Base-by-base conservation (phyloP, 2,888 invertebrate genomes). In the Drosophila helvetica region DNA sequence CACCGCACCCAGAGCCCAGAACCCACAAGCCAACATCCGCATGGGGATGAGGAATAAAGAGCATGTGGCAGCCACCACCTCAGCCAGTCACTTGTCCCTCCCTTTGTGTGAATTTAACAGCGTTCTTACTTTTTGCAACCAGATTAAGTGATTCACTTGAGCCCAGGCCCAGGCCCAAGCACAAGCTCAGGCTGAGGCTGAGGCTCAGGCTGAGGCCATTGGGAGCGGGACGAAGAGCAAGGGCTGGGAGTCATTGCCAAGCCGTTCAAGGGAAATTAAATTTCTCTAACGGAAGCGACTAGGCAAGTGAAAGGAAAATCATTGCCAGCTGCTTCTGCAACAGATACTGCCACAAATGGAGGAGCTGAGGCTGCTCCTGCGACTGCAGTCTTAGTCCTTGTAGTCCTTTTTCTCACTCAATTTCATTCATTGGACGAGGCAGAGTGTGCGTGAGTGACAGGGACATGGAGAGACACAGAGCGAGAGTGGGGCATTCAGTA, bases 231-330 rank as follows among this genome's bases (percentile, higher is more conserved):
- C 12, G 38, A 38, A 7, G 38, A 5, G 38, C 38, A 25, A 2
- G 45, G n/a, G 45, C 51, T 33, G n/a, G 62, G 78, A 82, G 89
- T 83, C 86, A 71, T 70, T 78, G 68, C 78, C 85, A 88, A 78
- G 60, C 79, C 78, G 74, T 74, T 80, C 69, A 75, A 73, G 75
- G 84, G 82, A 86, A 83, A 83, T 86, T 86, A 84, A 83, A 83
- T 84, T 84, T 86, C 77, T 71, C 70, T 71, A 27, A 27, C 27
- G 8, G 27, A 27, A 8, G 27, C 27, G 27, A 27, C 8, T 27
- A 27, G 27, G 27, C 61, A 27, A 43, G 27, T 56, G 25, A 46
- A 17, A 10, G 64, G 22, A 47, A 53, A 27, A 48, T 25, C 18
- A 47, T 53, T 18, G 52, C 33, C 50, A 51, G 42, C 17, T 15